phyloP scores from a whole-genome alignment of 2,888 invertebrate species.

The Callyntrura sp. region DNA sequence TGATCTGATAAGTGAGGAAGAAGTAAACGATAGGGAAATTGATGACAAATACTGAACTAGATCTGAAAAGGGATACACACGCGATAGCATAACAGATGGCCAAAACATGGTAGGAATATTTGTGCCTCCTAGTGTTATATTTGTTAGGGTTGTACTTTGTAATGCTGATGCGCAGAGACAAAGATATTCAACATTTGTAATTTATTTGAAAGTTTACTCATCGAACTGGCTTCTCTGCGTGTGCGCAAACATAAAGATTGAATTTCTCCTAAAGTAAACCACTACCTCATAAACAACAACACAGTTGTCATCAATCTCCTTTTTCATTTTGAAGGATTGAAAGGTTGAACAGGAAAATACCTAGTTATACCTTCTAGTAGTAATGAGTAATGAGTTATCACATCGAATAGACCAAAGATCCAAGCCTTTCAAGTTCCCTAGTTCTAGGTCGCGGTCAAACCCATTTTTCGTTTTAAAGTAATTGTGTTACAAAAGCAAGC shows the following conservation, averaged over 20 bases:
- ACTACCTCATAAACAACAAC: not conserved
- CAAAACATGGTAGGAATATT: not conserved
- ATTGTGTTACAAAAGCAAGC: conserved; percentile 48
- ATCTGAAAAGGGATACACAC: not conserved
- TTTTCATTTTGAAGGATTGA: not conserved
- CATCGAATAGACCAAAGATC: not conserved
- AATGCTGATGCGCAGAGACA: not conserved
- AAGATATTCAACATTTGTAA: too few relatives aligned
- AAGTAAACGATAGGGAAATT: conserved; percentile 56
- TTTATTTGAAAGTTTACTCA: conserved; percentile 6
- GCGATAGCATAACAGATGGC: conserved; percentile 45
- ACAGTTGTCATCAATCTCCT: conserved; percentile 46
- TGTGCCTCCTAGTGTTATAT: too few relatives aligned
- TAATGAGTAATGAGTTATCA: too few relatives aligned
- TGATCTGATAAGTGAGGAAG: conserved; percentile 61
- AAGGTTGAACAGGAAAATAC: not conserved
- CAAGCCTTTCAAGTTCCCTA: conserved; percentile 33
- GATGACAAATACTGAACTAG: conserved; percentile 62
- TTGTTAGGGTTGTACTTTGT: too few relatives aligned
- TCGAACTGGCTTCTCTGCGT: conserved; percentile 8
- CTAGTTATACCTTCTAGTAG: not conserved
- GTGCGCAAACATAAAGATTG: not conserved
- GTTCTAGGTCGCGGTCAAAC: conserved; percentile 62
- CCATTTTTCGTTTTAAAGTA: conserved; percentile 59
- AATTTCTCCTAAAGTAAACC: not conserved